These are phyloP conservation scores for Lepidothrix coronata DNA, from an alignment of 2,113 vertebrate genomes.

Conservation along the genomic window DNA sequence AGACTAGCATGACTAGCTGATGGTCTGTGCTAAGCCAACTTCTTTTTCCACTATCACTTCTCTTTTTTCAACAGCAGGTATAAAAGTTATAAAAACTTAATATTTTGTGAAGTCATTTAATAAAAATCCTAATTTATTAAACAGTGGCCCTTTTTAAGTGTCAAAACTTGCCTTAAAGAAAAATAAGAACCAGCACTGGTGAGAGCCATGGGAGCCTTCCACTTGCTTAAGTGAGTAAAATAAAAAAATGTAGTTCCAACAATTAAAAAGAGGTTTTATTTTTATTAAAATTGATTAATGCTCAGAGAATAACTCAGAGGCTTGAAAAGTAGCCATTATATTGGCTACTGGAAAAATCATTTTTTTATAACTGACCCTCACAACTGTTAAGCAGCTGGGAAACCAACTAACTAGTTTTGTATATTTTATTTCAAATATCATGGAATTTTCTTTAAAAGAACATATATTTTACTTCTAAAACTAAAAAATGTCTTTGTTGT, in stretches of 20 bases:
- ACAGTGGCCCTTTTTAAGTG: background rate
- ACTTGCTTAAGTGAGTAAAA: conserved; percentile 4
- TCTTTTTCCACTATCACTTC: background rate
- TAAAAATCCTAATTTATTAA: conserved; percentile 53
- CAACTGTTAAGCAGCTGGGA: background rate
- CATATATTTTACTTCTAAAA: background rate
- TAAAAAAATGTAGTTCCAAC: background rate
- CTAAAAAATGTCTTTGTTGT: background rate
- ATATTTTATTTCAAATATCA: background rate
- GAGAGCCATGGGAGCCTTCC: background rate
- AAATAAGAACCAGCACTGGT: background rate
- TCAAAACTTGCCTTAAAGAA: conserved; percentile 17
- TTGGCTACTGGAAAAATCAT: conserved; percentile 4
- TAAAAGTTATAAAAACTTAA: conserved; percentile 28
- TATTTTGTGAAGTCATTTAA: conserved; percentile 32
- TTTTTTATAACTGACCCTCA: conserved; percentile 1
- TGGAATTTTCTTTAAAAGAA: background rate
- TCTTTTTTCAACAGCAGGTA: conserved; percentile 43
- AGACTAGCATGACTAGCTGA: background rate
- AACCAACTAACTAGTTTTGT: background rate
- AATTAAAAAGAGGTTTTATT: conserved; percentile 8
- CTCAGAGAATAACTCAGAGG: conserved; percentile 6
- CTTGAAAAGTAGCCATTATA: conserved; percentile 4
- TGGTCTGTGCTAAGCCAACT: background rate
- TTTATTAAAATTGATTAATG: conserved; percentile 43